Percentiles rank a stretch among this genome's conserved stretches.
phyloP scores from a whole-genome alignment of 2,113 vertebrate genomes.

The Oryzias curvinotus region DNA sequence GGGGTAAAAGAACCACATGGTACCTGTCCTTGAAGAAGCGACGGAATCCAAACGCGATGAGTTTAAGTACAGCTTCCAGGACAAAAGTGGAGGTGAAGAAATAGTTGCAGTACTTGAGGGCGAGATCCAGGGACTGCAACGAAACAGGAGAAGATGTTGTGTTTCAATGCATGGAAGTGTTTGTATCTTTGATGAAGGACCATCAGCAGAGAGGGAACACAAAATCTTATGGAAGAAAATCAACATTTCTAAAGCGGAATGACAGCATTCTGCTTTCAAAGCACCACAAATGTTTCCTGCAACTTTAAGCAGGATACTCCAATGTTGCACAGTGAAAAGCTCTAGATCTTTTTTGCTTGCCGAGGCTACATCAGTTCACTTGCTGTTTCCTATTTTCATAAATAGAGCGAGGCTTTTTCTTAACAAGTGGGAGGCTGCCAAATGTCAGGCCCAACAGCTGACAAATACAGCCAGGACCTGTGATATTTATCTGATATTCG shows the following conservation, averaged over 20 bases:
- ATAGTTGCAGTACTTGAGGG: constrained; percentile 99
- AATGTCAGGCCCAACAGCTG: constrained; percentile 58
- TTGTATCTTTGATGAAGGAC: neutral
- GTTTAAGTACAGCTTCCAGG: constrained; percentile 91
- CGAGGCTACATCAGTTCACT: neutral
- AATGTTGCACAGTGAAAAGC: constrained; percentile 15
- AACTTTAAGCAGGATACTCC: constrained; percentile 10
- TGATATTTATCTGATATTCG: constrained; percentile 56
- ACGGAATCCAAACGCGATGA: constrained; percentile 92
- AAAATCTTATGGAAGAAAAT: constrained; percentile 36
- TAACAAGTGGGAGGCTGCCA: constrained; percentile 42
- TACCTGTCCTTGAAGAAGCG: constrained; percentile 99
- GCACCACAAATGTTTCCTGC: neutral
- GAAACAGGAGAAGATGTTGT: constrained; percentile 15
- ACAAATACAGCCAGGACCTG: constrained; percentile 49
- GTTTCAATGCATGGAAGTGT: constrained; percentile 4
- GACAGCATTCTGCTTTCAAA: constrained; percentile 21
- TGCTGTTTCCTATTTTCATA: constrained; percentile 12
- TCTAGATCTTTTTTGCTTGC: constrained; percentile 1
- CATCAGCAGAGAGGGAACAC: constrained; percentile 10
- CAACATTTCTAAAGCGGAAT: constrained; percentile 33
- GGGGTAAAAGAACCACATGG: neutral
- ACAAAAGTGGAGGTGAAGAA: constrained; percentile 98
- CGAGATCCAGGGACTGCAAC: constrained; percentile 89
- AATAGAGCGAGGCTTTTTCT: constrained; percentile 17